These are phyloP conservation scores for Melipona bicolor DNA, from an alignment of 2,888 invertebrate genomes.

Conservation along the genomic window DNA sequence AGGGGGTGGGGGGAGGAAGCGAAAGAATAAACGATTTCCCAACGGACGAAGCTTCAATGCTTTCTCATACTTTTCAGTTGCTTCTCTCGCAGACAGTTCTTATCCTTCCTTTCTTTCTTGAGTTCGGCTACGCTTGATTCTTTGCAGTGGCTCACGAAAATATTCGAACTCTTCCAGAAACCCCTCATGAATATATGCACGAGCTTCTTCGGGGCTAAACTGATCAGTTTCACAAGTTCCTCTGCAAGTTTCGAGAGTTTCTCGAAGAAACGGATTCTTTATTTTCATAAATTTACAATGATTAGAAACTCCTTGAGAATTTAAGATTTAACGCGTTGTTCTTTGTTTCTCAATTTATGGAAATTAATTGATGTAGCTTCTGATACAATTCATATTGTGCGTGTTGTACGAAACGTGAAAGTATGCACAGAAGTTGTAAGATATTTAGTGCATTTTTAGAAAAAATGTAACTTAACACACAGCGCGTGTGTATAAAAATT, in stretches of 20 bases:
- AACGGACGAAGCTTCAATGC: neutral
- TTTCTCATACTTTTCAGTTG: slow-evolving; percentile 6
- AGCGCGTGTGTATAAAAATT: neutral
- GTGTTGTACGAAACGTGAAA: too few relatives aligned
- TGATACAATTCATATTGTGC: too few relatives aligned
- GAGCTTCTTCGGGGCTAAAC: neutral
- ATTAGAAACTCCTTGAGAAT: too few relatives aligned
- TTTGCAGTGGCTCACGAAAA: neutral
- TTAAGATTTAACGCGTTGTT: too few relatives aligned
- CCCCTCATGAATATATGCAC: neutral
- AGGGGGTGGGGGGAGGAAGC: too few relatives aligned
- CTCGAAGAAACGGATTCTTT: too few relatives aligned
- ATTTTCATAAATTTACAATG: too few relatives aligned
- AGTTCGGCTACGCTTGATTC: neutral
- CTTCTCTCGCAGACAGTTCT: neutral
- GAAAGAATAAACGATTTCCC: neutral
- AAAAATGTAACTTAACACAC: neutral
- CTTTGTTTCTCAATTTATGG: too few relatives aligned
- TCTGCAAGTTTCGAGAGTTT: neutral
- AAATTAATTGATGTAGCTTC: too few relatives aligned
- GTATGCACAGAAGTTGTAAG: too few relatives aligned
- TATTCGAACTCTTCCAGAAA: neutral
- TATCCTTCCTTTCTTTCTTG: neutral
- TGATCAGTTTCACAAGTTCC: neutral
- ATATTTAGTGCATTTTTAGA: too few relatives aligned